Evolutionary conservation across 2,113 vertebrate genomes (phyloP), one percentile per base, ranked within the genome.

Genomic region (Pelvicachromis taeniatus): DNA sequence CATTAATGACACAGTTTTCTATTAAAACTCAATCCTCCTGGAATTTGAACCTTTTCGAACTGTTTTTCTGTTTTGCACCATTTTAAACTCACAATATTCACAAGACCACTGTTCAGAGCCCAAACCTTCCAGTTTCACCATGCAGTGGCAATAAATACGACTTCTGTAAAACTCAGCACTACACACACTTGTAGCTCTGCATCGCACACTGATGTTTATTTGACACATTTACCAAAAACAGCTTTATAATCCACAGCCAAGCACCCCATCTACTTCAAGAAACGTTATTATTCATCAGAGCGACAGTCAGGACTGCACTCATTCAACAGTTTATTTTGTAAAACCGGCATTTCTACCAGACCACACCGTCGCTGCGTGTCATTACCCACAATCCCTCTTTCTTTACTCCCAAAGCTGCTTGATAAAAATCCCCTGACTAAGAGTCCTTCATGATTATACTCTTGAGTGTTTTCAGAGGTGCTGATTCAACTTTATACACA

Each of bases 121-220:
- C 0, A 1, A 75, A 31, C 45, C 10, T 29, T 31, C 16, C n/a
- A 17, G 45, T 55, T 55, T 73, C 21, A 82, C 17, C 35, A 70
- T n/a, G 7, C 31, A 40, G 13, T 54, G 48, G 33, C 48, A 54
- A 54, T 19, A 53, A 65, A 52, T 50, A 38, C 7, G 23, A 38
- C 12, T 17, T 52, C 29, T 50, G 23, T 75, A 75, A 31, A 75
- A 48, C 70, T 6, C 45, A 75, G 26, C 42, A 50, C 26, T 13
- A 80, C n/a, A 83, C 33, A 42, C 61, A 59, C 19, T 29, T n/a
- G 1, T n/a, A 23, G 11, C 21, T 73, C 55, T 53, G 63, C 42
- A 53, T 50, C 52, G 55, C 40, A 84, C 78, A 86, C 6, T 2
- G 4, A 82, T 79, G 23, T 93, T 91, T 91, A 90, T 92, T 93